Percentiles rank a stretch among this genome's conserved stretches.
Evolutionary conservation across 2,888 invertebrate genomes (phyloP).

Genomic region (Beris chalybata): DNA sequence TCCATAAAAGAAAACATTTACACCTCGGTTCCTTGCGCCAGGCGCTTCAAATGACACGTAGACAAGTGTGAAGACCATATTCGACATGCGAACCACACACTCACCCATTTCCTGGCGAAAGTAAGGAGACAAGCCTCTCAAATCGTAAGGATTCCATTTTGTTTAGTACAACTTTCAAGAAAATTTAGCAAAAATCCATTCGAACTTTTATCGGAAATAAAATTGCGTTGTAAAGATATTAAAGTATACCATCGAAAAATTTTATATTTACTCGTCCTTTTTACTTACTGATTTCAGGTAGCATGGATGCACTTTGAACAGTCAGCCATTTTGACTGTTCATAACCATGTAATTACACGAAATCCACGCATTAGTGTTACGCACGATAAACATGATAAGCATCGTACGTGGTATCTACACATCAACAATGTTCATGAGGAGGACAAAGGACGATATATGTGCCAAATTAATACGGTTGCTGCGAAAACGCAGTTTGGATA

Average conservation of each 20-base stretch:
- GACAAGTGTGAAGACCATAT: constrained; percentile 29
- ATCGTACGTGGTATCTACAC: constrained; percentile 87
- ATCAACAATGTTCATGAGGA: constrained; percentile 89
- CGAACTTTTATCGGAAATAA: too few species aligned
- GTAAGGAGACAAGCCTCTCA: neutral
- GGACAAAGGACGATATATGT: constrained; percentile 92
- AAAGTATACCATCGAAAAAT: neutral
- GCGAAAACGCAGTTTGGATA: constrained; percentile 92
- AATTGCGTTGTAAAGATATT: too few species aligned
- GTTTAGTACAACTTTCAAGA: neutral
- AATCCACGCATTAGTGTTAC: constrained; percentile 90
- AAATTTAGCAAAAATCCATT: too few species aligned
- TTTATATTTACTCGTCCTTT: neutral
- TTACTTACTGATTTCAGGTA: constrained; percentile 64
- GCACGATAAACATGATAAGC: constrained; percentile 83
- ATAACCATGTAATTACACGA: constrained; percentile 91
- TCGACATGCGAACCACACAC: neutral
- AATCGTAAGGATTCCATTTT: neutral
- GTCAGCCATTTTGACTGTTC: constrained; percentile 88
- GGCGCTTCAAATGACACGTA: constrained; percentile 37
- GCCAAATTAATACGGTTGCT: constrained; percentile 89
- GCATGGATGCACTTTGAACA: constrained; percentile 97
- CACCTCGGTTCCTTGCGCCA: constrained; percentile 35
- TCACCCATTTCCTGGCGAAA: too few species aligned
- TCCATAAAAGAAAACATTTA: constrained; percentile 40